A percentile compares a stretch with the other conserved stretches of the same genome.
phyloP scores from a whole-genome alignment of 1,140 invertebrate species.

The Rhopalosiphum padi region DNA sequence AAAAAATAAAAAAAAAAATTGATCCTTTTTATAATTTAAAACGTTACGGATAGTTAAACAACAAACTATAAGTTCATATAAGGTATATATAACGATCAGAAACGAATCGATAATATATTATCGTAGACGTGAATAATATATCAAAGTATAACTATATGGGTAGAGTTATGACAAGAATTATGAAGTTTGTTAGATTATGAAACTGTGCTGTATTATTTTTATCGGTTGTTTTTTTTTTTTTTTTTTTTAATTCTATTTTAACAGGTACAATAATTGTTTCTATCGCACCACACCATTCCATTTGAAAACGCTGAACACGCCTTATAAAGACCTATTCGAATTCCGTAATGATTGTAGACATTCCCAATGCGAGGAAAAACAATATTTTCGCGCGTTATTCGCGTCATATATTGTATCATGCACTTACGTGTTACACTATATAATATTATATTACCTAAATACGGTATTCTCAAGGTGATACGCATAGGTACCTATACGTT shows the following conservation, averaged over 20 bases:
- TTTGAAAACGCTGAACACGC: not conserved
- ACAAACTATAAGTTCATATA: not conserved
- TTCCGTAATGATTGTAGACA: not conserved
- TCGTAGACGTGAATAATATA: not conserved
- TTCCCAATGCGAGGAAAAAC: not conserved
- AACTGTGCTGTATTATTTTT: not conserved
- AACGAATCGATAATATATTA: not conserved
- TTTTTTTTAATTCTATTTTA: not conserved
- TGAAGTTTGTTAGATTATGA: not conserved
- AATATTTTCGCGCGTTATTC: not conserved
- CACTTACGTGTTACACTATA: not conserved
- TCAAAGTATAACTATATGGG: not conserved
- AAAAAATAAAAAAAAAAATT: not conserved
- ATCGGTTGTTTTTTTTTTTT: not conserved
- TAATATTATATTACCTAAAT: not conserved
- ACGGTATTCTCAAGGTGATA: not conserved
- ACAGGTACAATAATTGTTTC: not conserved
- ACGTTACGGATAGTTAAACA: not conserved
- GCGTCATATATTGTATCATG: not conserved
- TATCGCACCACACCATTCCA: not conserved
- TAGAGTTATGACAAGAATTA: not conserved
- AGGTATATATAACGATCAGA: not conserved
- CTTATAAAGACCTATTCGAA: not conserved
- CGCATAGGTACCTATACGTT: not conserved
- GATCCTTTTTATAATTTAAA: not conserved